phyloP scores from a whole-genome alignment of 2,113 vertebrate species.

The Dasyurus viverrinus region DNA sequence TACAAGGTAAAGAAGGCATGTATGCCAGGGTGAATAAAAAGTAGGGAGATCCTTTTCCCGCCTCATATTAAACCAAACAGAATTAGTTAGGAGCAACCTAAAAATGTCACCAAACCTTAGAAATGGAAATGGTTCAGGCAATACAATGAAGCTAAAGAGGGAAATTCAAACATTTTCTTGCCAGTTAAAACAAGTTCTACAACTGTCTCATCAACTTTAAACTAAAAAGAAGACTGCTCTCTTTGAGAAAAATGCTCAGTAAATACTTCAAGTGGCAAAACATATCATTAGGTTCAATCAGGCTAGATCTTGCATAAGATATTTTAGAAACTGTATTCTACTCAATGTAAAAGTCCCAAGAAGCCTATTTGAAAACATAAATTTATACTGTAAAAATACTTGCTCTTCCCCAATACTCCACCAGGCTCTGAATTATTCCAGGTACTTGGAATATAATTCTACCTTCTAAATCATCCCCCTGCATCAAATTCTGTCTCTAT shows the following conservation, averaged over 20 bases:
- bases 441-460: neutral
- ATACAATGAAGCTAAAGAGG: neutral
- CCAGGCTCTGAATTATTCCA: neutral
- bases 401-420: neutral
- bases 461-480: too few species aligned
- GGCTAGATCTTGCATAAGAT: neutral
- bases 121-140: neutral
- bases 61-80: neutral
- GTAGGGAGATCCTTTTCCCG: neutral
- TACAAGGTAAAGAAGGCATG: neutral
- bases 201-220: neutral
- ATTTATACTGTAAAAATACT: neutral
- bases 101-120: neutral
- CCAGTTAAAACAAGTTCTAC: neutral
- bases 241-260: neutral
- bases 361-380: neutral
- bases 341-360: neutral
- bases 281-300: neutral
- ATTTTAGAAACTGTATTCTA: neutral
- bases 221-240: neutral
- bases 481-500: neutral
- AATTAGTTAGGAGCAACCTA: neutral
- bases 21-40: neutral
- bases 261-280: neutral
- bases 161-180: neutral